These are phyloP conservation scores for Esox masquinongy DNA, from an alignment of 2,797 vertebrate genomes.

Conservation along the genomic window DNA sequence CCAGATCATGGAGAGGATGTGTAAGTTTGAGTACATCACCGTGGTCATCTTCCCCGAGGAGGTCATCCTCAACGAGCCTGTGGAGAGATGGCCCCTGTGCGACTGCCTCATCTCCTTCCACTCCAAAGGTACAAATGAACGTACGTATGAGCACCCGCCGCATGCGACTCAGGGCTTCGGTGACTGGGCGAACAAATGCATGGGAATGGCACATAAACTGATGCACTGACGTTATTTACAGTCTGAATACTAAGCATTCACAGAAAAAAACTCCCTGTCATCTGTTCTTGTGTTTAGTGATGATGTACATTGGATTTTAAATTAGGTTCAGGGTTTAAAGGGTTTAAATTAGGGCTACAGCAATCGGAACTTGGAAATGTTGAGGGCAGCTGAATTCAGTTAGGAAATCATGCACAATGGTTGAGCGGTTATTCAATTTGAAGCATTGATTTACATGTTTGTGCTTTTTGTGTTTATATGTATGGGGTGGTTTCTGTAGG, in stretches of 20 bases:
- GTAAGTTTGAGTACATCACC: slow-evolving; percentile 94
- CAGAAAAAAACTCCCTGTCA: no score
- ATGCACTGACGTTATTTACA: neutral
- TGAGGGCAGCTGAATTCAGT: neutral
- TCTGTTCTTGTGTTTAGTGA: neutral
- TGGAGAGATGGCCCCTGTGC: slow-evolving; percentile 94
- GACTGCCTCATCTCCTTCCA: slow-evolving; percentile 98
- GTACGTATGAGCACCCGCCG: slow-evolving; percentile 5
- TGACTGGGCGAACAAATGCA: neutral
- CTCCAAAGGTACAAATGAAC: slow-evolving; percentile 86
- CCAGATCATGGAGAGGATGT: slow-evolving; percentile 94
- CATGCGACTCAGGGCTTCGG: neutral
- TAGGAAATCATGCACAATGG: neutral
- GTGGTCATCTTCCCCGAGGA: slow-evolving; percentile 95
- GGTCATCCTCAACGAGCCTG: slow-evolving; percentile 90
- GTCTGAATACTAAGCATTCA: no score
- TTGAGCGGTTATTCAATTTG: neutral
- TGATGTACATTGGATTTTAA: neutral
- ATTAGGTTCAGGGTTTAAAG: no score
- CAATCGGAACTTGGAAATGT: neutral
- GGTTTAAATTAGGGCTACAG: neutral
- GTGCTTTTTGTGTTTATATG: neutral
- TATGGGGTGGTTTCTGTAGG: slow-evolving; percentile 68
- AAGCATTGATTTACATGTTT: neutral
- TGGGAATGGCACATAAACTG: neutral